Conservation (phyloP, 2,113 vertebrate genomes). For the Plecturocebus donacophilus region DNA sequence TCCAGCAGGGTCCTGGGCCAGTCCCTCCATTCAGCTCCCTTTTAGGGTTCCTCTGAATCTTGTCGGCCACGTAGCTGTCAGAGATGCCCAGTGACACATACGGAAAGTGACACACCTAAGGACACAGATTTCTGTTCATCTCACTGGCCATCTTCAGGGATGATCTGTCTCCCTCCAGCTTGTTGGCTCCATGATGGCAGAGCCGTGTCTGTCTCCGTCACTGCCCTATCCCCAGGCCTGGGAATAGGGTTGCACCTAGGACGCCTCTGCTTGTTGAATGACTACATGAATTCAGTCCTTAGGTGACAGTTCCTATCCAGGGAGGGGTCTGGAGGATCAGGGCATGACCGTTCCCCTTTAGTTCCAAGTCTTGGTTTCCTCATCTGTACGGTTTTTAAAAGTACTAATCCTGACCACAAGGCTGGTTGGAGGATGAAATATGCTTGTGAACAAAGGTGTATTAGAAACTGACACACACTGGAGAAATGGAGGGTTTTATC, state of each 20-base stretch:
- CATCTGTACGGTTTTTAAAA: background rate
- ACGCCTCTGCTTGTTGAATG: background rate
- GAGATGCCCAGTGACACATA: background rate
- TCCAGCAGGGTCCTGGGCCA: background rate
- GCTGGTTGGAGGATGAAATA: background rate
- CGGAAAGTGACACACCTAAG: too few relatives aligned
- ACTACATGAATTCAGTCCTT: background rate
- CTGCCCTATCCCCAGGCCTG: background rate
- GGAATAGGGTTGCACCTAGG: too few relatives aligned
- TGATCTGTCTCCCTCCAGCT: background rate
- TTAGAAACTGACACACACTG: background rate
- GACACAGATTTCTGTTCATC: background rate
- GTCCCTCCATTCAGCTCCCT: background rate
- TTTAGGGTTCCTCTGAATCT: background rate
- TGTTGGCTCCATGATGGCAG: background rate
- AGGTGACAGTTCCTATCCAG: background rate
- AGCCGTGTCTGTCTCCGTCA: rapidly evolving
- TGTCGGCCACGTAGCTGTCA: background rate
- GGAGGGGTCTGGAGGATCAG: background rate
- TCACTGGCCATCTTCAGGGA: background rate
- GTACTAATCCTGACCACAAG: too few relatives aligned
- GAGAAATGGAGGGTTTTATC: background rate
- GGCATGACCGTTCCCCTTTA: background rate
- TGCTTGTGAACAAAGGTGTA: background rate
- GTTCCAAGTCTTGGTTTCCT: background rate